Base-by-base conservation (phyloP, 2,888 invertebrate species). In the Palloptera scutellata region DNA sequence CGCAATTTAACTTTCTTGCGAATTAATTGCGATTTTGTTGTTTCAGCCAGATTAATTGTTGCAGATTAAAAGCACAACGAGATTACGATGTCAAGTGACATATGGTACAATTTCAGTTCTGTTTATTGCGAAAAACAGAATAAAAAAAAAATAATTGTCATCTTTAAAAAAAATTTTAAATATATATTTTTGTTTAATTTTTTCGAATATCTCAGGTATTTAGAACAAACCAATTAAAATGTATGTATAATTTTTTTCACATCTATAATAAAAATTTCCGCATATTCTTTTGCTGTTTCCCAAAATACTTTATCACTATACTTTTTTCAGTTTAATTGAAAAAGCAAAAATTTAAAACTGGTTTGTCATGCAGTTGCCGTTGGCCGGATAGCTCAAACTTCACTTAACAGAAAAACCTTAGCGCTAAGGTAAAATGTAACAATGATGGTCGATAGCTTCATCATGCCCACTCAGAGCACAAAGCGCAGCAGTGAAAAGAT, bases 11-110 rank as follows among this genome's bases (percentile, higher is more conserved):
- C 12, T 30, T 4, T 11, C n/a, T 57, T 13, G 13, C n/a, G 20
- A 57, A 20, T 19, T 6, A 57, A 57, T 53, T 53, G 13, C 48
- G 10, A 15, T 42, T 15, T 9, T 51, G 10, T 11, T 20, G 13
- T 69, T 73, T 75, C 68, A 69, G 42, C 61, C 65, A 74, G 80
- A 81, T 80, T 75, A 78, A 79, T 75, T 69, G 77, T 59, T 48
- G 13, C 15, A 75, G 81, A 80, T 80, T 71, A 73, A n/a, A 30
- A 30, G 30, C 30, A 30, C 6, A 6, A 6, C 30, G 30, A 30
- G 6, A 30, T 6, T 2, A 30, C 30, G 30, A 30, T 30, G 30
- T 30, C 30, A 30, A 4, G 30, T 30, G 30, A 6, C 30, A 30
- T 30, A n/a, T n/a, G n/a, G n/a, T 30, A 30, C n/a, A 30, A 30